Conservation (phyloP, 2,113 vertebrate species). For the Pachyramphus minor region DNA sequence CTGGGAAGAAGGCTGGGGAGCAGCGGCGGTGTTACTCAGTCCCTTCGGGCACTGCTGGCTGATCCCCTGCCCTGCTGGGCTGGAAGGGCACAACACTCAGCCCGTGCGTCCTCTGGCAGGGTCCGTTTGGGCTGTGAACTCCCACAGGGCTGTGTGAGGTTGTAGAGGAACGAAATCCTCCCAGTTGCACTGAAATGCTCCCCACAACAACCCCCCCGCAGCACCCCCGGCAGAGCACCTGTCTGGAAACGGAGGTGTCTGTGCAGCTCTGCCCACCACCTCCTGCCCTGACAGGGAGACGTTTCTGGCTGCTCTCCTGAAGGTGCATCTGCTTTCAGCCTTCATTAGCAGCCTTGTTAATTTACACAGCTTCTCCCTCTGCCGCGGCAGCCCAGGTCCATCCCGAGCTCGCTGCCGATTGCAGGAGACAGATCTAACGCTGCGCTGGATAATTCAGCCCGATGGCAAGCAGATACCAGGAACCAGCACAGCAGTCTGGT, state of each 20-base stretch:
- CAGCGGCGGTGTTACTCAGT: accelerated
- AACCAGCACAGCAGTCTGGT: not conserved
- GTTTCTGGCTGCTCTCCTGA: not conserved
- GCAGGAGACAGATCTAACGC: not conserved
- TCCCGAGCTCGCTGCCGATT: not conserved
- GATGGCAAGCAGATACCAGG: not conserved
- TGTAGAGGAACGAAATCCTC: not conserved
- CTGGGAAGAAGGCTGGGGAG: not conserved
- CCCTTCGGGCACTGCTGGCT: accelerated
- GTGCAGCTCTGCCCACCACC: not conserved
- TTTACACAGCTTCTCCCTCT: not conserved
- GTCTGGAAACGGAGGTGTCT: accelerated
- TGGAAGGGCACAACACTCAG: not conserved
- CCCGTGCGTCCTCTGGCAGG: accelerated
- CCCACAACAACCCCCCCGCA: not conserved
- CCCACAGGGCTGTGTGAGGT: not conserved
- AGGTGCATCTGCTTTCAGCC: not conserved
- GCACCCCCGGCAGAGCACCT: not conserved
- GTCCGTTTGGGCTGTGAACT: not conserved
- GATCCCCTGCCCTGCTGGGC: not conserved
- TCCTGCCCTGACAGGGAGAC: not conserved
- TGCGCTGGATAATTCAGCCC: accelerated
- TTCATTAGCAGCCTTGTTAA: not conserved
- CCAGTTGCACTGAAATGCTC: not conserved
- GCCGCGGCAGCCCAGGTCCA: accelerated